Evolutionary conservation across 2,797 vertebrate genomes (phyloP), one percentile per base, ranked within the genome.

Genomic region (Spondyliosoma cantharus): DNA sequence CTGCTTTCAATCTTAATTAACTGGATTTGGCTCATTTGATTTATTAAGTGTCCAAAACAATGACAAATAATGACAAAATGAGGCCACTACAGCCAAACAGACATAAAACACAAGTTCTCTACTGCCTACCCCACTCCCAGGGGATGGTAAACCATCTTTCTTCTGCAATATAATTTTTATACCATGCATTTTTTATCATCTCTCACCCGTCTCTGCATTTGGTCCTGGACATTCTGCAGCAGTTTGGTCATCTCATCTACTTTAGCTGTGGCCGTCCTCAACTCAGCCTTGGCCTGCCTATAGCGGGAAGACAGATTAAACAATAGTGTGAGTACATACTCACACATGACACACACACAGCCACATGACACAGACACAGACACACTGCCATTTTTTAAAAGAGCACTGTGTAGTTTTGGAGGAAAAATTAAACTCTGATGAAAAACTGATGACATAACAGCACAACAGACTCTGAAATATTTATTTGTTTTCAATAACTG

Each of bases 271-370:
- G 97, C 94, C 14, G 91, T 92, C 88, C 96, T 95, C 71, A 96
- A 87, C 71, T 98, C 96, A 80, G 91, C 80, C 90, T 97, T 99
- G 57, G 96, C 85, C 91, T 96, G 94, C 80, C 98, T 99, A 61
- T 69, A 90, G 46, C 60, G 71, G 3, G 43, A 72, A 3, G 17
- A 66, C 22, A 60, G 43, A 67, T 27, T 25, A 50, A 69, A 29
- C 0, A 1, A 12, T 0, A 67, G 20, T 50, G 20, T 8, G 56
- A 24, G 1, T 1, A 32, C 0, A 14, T 3, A 37, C 37, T 37
- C 8, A 2, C 20, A 48, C 22, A 32, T n/a, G n/a, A n/a, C n/a
- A n/a, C n/a, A n/a, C n/a, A n/a, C n/a, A n/a, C n/a, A n/a, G n/a
- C n/a, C n/a, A n/a, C n/a, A n/a, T n/a, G n/a, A n/a, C n/a, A n/a